Evolutionary conservation across 2,888 invertebrate species (phyloP).

Genomic region (Chloromyia formosa): DNA sequence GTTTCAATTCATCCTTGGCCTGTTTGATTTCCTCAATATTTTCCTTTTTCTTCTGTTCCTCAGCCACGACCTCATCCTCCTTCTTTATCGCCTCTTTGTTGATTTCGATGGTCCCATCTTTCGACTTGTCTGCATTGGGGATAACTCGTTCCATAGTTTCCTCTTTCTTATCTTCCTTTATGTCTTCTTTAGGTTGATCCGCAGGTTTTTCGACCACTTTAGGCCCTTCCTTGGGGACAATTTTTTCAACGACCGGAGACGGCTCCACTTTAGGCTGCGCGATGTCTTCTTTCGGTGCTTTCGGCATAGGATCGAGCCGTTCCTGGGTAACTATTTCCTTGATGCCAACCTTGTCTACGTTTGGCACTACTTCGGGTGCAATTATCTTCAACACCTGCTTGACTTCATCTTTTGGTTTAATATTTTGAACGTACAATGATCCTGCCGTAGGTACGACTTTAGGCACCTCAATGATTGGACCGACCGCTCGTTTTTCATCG

Average conservation of each 20-base stretch:
- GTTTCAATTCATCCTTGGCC: slow-evolving; percentile 58
- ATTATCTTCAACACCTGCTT: neutral
- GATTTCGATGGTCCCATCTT: slow-evolving; percentile 52
- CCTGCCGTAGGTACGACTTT: neutral
- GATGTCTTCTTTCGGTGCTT: slow-evolving; percentile 40
- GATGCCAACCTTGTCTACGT: neutral
- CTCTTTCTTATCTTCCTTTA: neutral
- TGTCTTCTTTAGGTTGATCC: neutral
- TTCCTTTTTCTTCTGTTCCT: slow-evolving; percentile 57
- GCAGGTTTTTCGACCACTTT: neutral
- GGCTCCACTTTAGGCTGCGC: slow-evolving; percentile 36
- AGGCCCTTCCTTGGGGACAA: neutral
- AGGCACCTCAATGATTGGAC: neutral
- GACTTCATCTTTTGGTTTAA: neutral
- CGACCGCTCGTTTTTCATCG: slow-evolving; percentile 67
- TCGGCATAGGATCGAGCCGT: slow-evolving; percentile 34
- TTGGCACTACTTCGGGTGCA: neutral
- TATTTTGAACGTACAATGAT: neutral
- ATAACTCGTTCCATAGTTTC: neutral
- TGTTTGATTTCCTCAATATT: slow-evolving; percentile 57
- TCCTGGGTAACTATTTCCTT: slow-evolving; percentile 19
- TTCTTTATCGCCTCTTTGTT: slow-evolving; percentile 65
- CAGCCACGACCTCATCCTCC: slow-evolving; percentile 62
- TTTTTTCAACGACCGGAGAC: neutral
- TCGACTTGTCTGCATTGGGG: slow-evolving; percentile 37